Evolutionary conservation across 23 tunicate species (phyloP), one percentile per base, ranked within the genome.

Genomic region (Oikopleura dioica): DNA sequence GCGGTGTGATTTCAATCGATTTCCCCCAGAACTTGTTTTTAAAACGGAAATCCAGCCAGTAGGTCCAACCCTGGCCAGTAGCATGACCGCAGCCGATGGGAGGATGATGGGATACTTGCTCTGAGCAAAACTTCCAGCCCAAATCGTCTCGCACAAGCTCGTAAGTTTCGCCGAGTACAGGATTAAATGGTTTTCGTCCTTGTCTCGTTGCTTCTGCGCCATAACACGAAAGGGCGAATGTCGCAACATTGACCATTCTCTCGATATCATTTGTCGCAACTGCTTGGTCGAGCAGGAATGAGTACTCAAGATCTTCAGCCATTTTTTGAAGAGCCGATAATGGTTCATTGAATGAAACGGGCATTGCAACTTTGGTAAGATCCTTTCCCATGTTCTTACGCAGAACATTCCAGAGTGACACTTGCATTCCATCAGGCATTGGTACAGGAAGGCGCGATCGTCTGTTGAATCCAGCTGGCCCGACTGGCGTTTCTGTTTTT

Each of bases 81-180:
- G 86, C 82, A 76, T 89, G 86, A 59, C 96, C 84, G 0, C 75
- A 89, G 28, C 89, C 84, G 59, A 89, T 84, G 23, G 96, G 96
- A 0, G 96, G 96, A 38, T 89, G 96, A 72, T 89, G 96, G 75
- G 89, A 84, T 0, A 89, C 96, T 82, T 89, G 96, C 77, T 89
- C 96, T n/a, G 96, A 83, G n/a, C 84, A 51, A 51, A 84, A 89
- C 35, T 84, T 78, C 75, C 82, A 84, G 29, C 82, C 81, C 38
- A 89, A 81, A 81, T 89, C 89, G 36, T 89, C 96, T 23, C 96
- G 79, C 1, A 89, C 67, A 36, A 82, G 82, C 78, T 89, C 96
- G 58, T 84, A 89, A 12, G 96, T 84, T 79, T 89, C 96, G 33
- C 96, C 96, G 12, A 89, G 77, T 4, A 89, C 72, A 9, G 96